Percentiles rank a stretch among this genome's conserved stretches.
These are phyloP conservation scores for Dolichallabes microphthalmus DNA, from an alignment of 2,113 vertebrate species.

Conservation along the genomic window DNA sequence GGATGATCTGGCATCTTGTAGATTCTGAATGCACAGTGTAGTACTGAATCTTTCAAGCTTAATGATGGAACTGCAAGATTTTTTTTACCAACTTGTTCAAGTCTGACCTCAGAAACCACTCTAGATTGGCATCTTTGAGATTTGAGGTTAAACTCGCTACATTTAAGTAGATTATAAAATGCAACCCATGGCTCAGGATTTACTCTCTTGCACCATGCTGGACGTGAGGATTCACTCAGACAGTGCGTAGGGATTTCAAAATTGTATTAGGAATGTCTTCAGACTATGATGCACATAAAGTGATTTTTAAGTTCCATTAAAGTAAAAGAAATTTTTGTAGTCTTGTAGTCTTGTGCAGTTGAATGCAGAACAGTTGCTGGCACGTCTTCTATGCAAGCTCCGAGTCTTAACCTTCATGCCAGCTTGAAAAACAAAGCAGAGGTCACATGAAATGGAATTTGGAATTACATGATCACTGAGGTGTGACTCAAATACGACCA, in stretches of 20 bases:
- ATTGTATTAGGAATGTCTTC: neutral
- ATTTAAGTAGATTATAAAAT: neutral
- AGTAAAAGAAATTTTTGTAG: neutral
- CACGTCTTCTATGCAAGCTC: neutral
- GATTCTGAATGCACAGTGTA: neutral
- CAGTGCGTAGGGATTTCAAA: neutral
- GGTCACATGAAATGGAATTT: conserved; percentile 27
- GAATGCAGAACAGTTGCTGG: neutral
- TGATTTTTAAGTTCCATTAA: neutral
- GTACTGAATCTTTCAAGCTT: neutral
- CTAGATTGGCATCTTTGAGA: neutral
- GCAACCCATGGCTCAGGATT: neutral
- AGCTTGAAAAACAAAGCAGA: neutral
- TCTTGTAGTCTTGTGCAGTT: neutral
- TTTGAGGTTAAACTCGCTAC: neutral
- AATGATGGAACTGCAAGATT: neutral
- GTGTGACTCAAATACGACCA: conserved; percentile 30
- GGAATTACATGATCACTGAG: conserved; percentile 1
- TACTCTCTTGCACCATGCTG: neutral
- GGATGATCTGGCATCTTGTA: neutral
- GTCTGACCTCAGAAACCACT: neutral
- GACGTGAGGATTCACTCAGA: neutral
- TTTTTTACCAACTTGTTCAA: neutral
- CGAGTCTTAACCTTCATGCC: neutral
- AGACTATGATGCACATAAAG: neutral